Evolutionary conservation across 30 jellyfish, hydroid and myxozoan genomes (phyloP).

Genomic region (Nemopilema nomurai): DNA sequence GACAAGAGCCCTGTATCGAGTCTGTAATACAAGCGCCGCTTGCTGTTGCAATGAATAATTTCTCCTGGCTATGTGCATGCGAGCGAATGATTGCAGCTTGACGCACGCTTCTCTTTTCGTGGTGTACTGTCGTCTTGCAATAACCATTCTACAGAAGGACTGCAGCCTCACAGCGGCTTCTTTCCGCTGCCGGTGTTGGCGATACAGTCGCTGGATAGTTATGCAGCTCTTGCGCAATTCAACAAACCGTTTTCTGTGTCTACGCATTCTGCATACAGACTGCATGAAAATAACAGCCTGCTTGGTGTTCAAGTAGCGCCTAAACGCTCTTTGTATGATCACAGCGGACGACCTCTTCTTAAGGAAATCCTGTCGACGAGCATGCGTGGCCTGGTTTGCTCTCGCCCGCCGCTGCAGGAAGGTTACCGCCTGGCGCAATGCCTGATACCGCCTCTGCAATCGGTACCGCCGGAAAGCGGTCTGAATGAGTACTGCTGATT

Average conservation of each 20-base stretch:
- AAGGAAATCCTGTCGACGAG: conserved; percentile 13
- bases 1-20: conserved; percentile 59
- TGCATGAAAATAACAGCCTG: conserved; percentile 55
- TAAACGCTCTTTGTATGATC: conserved; percentile 28
- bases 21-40: conserved; percentile 60
- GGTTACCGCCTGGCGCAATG: conserved; percentile 4
- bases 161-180: conserved; percentile 51
- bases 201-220: conserved; percentile 20
- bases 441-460: background rate
- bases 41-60: conserved; percentile 33
- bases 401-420: conserved; percentile 18
- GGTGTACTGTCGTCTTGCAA: conserved; percentile 35
- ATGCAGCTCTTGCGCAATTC: conserved; percentile 35
- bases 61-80: conserved; percentile 42
- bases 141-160: conserved; percentile 53
- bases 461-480: conserved; percentile 10
- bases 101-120: conserved; percentile 37
- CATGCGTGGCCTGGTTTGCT: conserved; percentile 8
- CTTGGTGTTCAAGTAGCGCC: conserved; percentile 1
- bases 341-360: conserved; percentile 23
- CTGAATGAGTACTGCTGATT: conserved; percentile 27
- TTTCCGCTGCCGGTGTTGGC: conserved; percentile 10
- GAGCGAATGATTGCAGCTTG: conserved; percentile 44
- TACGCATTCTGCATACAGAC: conserved; percentile 19
- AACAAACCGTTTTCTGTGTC: conserved; percentile 20